Conservation (phyloP, 1,140 invertebrate genomes). For the Eupristina koningsbergeri region DNA sequence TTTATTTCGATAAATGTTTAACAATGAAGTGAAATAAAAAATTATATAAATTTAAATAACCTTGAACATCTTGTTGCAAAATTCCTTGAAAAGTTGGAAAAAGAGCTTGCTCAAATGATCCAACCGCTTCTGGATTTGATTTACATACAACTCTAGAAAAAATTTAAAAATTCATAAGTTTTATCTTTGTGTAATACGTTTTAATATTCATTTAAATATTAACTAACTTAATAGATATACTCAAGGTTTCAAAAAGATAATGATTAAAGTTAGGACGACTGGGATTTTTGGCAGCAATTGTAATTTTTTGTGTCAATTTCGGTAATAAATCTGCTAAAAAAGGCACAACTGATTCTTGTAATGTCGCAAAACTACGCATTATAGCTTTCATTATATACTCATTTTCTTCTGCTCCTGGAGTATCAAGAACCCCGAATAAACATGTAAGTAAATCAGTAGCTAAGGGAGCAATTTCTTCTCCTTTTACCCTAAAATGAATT, state of each 20-base stretch:
- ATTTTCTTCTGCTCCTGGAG: slow-evolving; percentile 88
- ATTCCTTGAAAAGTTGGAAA: slow-evolving; percentile 96
- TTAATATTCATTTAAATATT: background rate
- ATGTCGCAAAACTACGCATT: slow-evolving; percentile 87
- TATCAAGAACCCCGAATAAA: slow-evolving; percentile 83
- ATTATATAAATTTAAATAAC: slow-evolving; percentile 68
- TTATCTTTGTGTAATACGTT: background rate
- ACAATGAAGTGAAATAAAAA: slow-evolving; percentile 21
- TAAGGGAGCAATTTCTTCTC: slow-evolving; percentile 76
- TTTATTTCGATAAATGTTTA: slow-evolving; percentile 39
- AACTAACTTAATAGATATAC: slow-evolving; percentile 85
- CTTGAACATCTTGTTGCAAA: slow-evolving; percentile 93
- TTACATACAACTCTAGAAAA: slow-evolving; percentile 86
- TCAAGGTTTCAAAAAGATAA: slow-evolving; percentile 95
- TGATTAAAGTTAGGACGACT: slow-evolving; percentile 98
- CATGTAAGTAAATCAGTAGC: slow-evolving; percentile 81
- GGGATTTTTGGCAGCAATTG: slow-evolving; percentile 92
- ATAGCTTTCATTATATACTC: slow-evolving; percentile 98
- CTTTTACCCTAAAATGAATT: slow-evolving; percentile 75
- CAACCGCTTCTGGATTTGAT: slow-evolving; percentile 83
- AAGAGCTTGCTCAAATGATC: slow-evolving; percentile 91
- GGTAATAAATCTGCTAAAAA: slow-evolving; percentile 85
- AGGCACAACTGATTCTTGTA: slow-evolving; percentile 88
- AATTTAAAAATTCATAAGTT: slow-evolving; percentile 42
- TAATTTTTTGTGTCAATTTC: slow-evolving; percentile 88